These are phyloP conservation scores for Eubasilissa regina DNA, from an alignment of 1,140 invertebrate species.

Conservation along the genomic window DNA sequence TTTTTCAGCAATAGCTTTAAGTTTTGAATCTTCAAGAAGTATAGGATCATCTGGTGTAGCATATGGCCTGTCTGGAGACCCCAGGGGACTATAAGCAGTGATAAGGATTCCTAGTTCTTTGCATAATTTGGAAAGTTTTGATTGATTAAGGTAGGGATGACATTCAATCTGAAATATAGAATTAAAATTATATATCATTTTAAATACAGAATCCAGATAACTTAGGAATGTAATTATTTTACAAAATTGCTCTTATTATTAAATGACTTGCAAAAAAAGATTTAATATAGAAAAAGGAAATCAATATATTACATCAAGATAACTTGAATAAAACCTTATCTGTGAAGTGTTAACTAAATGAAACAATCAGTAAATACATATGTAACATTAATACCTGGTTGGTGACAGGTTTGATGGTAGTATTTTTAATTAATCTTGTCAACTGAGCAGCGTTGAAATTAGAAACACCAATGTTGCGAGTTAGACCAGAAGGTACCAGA, in stretches of 20 bases:
- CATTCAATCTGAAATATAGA: constrained; percentile 73
- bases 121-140: constrained; percentile 76
- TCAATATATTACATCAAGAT: too few relatives aligned
- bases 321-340: too few relatives aligned
- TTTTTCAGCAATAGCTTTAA: constrained; percentile 76
- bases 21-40: constrained; percentile 76
- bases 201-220: too few relatives aligned
- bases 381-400: constrained; percentile 76
- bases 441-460: constrained; percentile 93
- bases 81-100: constrained; percentile 81
- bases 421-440: constrained; percentile 78
- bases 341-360: too few relatives aligned
- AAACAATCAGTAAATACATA: too few relatives aligned
- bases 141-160: constrained; percentile 82
- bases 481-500: constrained; percentile 80
- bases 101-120: constrained; percentile 72
- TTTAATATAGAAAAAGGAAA: too few relatives aligned
- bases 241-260: too few relatives aligned
- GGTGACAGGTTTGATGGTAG: constrained; percentile 82
- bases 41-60: constrained; percentile 78
- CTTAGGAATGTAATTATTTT: too few relatives aligned
- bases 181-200: too few relatives aligned
- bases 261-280: too few relatives aligned
- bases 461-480: constrained; percentile 87
- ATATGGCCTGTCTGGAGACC: constrained; percentile 77